phyloP scores from a whole-genome alignment of 2,888 invertebrate genomes.

The Sphecodes monilicornis region DNA sequence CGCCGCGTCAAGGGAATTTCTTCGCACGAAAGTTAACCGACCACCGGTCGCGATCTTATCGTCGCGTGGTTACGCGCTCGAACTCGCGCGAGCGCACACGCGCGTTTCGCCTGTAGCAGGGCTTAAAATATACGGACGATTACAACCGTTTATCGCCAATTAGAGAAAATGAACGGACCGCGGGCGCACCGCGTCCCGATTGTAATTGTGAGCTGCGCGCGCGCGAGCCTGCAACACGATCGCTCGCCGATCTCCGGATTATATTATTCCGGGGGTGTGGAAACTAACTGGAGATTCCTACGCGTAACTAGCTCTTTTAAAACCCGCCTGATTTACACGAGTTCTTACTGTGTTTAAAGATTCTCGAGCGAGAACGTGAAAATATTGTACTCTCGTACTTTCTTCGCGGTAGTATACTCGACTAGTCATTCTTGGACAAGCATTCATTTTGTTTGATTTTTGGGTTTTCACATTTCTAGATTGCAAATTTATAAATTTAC shows the following conservation, averaged over 20 bases:
- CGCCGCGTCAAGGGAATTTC: constrained; percentile 49
- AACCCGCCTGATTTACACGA: neutral
- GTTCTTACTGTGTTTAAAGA: neutral
- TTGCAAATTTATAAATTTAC: too few species aligned
- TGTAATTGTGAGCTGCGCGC: constrained; percentile 26
- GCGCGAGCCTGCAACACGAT: constrained; percentile 15
- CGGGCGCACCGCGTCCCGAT: constrained; percentile 30
- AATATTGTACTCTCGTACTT: neutral
- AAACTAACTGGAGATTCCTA: neutral
- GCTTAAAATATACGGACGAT: constrained; percentile 54
- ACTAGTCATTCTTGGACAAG: neutral
- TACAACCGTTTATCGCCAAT: constrained; percentile 62
- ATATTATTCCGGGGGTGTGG: constrained; percentile 19
- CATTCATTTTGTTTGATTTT: too few species aligned
- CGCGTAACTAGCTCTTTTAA: neutral
- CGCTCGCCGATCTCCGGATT: constrained; percentile 15
- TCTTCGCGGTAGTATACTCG: neutral
- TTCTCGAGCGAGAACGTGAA: neutral
- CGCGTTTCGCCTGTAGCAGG: neutral
- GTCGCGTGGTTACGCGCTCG: constrained; percentile 54
- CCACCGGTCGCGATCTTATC: constrained; percentile 64
- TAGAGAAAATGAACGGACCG: constrained; percentile 45
- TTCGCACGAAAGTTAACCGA: constrained; percentile 56
- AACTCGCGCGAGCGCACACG: constrained; percentile 20
- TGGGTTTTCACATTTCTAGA: too few species aligned